Base-by-base conservation (phyloP, 2,797 vertebrate genomes). In the Echeneis naucrates region DNA sequence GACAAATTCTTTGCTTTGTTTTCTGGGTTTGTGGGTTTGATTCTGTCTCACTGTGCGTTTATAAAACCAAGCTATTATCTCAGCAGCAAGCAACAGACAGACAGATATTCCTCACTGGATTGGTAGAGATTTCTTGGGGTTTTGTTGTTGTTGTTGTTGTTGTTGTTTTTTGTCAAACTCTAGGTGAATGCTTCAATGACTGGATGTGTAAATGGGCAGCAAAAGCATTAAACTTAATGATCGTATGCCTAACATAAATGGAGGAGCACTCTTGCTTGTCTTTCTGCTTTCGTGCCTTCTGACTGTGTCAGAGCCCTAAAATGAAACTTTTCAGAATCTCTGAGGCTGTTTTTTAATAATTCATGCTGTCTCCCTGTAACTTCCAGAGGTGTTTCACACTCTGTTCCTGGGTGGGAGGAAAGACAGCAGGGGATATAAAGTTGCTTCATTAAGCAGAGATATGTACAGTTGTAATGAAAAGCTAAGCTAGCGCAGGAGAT, bases 371-470 rank as follows among this genome's bases (percentile, higher is more conserved):
- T 59, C 13, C 3, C 38, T 44, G 55, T 44, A 74, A 80, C 74
- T 79, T 62, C 58, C 53, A 44, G 47, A 38, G 33, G 9, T 23
- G 37, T 72, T 78, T 66, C 53, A 65, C 40, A 42, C 32, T 44
- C 52, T 13, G 26, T 64, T 61, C 30, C 17, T 66, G 58, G 32
- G 68, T 17, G 47, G 37, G 26, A 47, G 58, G 63, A 81, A 71
- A 62, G 75, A 40, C 52, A 75, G 82, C 66, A 24, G 51, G 21
- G 42, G 5, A 17, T 33, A 65, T 70, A 67, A 75, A 75, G 80
- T 68, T 50, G 66, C 57, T 69, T 78, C 45, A 70, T 69, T 32
- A 62, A 68, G 48, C 55, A 71, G 56, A 69, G 27, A 48, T 30
- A 58, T 59, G 63, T 75, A 58, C 27, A 12, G 27, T 21, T 61